Evolutionary conservation across 2,113 vertebrate species (phyloP).

Genomic region (Solea solea): DNA sequence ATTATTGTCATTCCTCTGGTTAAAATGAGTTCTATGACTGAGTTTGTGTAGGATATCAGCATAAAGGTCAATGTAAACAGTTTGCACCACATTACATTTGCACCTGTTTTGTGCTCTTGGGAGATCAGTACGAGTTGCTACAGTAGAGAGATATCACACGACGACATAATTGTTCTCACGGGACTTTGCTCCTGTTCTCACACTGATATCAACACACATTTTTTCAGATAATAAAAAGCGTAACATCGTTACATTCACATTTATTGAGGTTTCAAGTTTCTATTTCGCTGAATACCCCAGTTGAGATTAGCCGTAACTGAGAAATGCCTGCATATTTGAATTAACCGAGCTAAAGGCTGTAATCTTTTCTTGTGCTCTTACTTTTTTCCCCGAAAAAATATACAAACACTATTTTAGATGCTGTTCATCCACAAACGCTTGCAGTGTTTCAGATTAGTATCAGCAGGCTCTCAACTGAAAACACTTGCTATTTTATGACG

Average conservation of each 20-base stretch:
- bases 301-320: neutral
- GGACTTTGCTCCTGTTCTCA: slow-evolving; percentile 2
- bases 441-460: slow-evolving; percentile 2
- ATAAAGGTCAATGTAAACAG: neutral
- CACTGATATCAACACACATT: neutral
- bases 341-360: neutral
- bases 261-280: neutral
- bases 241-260: neutral
- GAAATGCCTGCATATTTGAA: neutral
- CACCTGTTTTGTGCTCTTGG: neutral
- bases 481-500: slow-evolving; percentile 27
- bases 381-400: neutral
- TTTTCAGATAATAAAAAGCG: neutral
- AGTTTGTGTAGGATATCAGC: slow-evolving; percentile 1
- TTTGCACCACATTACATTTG: slow-evolving; percentile 4
- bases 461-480: slow-evolving; percentile 30
- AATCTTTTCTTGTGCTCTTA: neutral
- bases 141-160: neutral
- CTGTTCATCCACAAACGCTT: neutral
- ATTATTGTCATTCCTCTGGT: neutral
- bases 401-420: neutral
- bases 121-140: slow-evolving; percentile 15
- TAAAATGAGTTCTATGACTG: neutral
- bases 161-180: slow-evolving; percentile 8
- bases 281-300: neutral